Evolutionary conservation across 2,797 vertebrate genomes (phyloP).

Genomic region (Australoheros facetus): DNA sequence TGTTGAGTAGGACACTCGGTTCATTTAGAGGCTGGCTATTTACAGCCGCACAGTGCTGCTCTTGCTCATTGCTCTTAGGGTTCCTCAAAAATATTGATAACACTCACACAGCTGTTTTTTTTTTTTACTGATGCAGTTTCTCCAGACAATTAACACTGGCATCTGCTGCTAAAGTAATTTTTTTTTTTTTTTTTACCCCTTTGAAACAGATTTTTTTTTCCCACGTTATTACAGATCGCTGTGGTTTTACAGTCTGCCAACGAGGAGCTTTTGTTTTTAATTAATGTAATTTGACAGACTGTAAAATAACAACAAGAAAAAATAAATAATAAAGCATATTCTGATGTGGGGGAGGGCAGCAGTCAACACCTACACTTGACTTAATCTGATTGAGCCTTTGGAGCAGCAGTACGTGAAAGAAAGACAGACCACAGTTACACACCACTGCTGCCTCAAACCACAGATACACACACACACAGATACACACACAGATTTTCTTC

Average conservation of each 20-base stretch:
- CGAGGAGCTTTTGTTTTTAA: conserved; percentile 11
- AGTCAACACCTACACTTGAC: conserved; percentile 35
- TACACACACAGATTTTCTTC: conserved; percentile 8
- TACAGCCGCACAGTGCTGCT: neutral
- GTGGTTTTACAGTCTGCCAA: conserved; percentile 4
- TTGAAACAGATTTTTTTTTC: conserved; percentile 37
- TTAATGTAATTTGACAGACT: conserved; percentile 10
- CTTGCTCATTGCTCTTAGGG: conserved; percentile 12
- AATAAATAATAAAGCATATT: neutral
- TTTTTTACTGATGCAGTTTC: neutral
- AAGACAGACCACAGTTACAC: neutral
- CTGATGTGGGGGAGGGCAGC: conserved; percentile 34
- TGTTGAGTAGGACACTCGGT: conserved; percentile 22
- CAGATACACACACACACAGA: neutral
- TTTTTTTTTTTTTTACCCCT: conserved; percentile 9
- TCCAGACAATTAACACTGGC: conserved; percentile 37
- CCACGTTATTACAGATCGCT: conserved; percentile 17
- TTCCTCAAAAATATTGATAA: conserved; percentile 44
- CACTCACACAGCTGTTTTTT: conserved; percentile 14
- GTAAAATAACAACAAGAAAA: neutral
- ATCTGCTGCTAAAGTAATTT: conserved; percentile 16
- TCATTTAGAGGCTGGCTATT: conserved; percentile 50
- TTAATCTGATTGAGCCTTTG: conserved; percentile 31
- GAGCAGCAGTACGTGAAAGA: neutral
- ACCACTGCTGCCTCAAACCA: neutral